Base-by-base conservation (phyloP, 2,888 invertebrate species). In the Tricholauxania praeusta region DNA sequence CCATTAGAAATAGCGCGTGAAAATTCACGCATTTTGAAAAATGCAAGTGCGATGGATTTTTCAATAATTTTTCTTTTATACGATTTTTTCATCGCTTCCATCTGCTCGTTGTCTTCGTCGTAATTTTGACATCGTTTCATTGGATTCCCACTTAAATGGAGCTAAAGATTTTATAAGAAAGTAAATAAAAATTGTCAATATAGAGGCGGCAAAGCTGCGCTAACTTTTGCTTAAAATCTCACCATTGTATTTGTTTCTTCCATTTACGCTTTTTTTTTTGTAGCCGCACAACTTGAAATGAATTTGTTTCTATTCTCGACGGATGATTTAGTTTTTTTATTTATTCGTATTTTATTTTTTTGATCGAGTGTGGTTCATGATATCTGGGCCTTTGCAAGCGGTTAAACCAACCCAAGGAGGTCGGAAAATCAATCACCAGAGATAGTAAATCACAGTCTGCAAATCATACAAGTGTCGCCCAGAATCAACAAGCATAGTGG, bases 241-340 rank as follows among this genome's bases (percentile, higher is more conserved):
- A 73, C 77, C 72, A 73, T 77, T 70, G 47, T 28, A n/a, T 69
- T 12, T 10, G 60, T 17, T 63, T 28, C 32, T 19, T 17, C 15
- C 32, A 8, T 19, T 62, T 4, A 15, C 57, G 57, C 71, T 49
- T 60, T 49, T 49, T 60, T 49, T 48, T 48, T n/a, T 53, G 52
- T 52, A 49, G 49, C n/a, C 74, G 57, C 73, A 68, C 65, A 74
- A 76, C 74, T 74, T 28, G 49, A 19, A 60, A 60, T 60, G 28
- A 51, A 48, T 77, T 84, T 85, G 82, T 86, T 86, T 83, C 83
- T 85, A 85, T 85, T 85, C 83, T 85, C 78, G 83, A 84, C 80
- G 82, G 81, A 85, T 85, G 86, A 85, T 86, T 84, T 85, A 85
- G 83, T 81, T 75, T 74, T 51, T 48, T n/a, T 64, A 49, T 64